Evolutionary conservation across 37 sponge, comb jelly and placozoan genomes (phyloP).

Genomic region (Geodia barretti): DNA sequence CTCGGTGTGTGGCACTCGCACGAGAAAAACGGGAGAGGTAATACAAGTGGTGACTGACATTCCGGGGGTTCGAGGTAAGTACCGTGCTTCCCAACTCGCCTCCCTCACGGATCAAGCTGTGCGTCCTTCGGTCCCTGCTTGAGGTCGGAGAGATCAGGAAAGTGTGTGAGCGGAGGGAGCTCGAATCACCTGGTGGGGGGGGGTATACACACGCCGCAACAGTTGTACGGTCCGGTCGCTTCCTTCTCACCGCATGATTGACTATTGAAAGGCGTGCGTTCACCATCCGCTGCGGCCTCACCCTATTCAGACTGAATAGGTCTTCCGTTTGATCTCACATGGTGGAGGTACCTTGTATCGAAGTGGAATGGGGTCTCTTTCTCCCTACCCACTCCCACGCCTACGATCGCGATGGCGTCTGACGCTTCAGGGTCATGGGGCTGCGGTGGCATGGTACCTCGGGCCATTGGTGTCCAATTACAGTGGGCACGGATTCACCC

Average conservation of each 20-base stretch:
- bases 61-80: slow-evolving; percentile 33
- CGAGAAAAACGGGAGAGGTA: background rate
- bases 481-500: slow-evolving; percentile 8
- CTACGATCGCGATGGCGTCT: background rate
- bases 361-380: slow-evolving; percentile 18
- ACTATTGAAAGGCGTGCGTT: background rate
- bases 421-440: slow-evolving; percentile 66
- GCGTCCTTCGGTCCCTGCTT: background rate
- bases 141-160: background rate
- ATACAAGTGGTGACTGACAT: slow-evolving; percentile 45
- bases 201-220: slow-evolving; percentile 24
- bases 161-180: slow-evolving; percentile 1
- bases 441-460: slow-evolving; percentile 46
- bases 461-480: slow-evolving; percentile 40
- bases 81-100: background rate
- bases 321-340: slow-evolving; percentile 27
- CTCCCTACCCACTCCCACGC: background rate
- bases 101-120: background rate
- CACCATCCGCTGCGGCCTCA: background rate
- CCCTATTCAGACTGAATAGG: slow-evolving; percentile 9
- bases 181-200: slow-evolving; percentile 45
- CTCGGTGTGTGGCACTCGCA: background rate
- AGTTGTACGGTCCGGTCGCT: slow-evolving; percentile 14
- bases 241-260: slow-evolving; percentile 7
- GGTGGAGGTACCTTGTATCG: slow-evolving; percentile 8